A percentile compares a stretch with the other conserved stretches of the same genome.
These are phyloP conservation scores for Gavialis gangeticus DNA, from an alignment of 2,113 vertebrate species.

Conservation along the genomic window DNA sequence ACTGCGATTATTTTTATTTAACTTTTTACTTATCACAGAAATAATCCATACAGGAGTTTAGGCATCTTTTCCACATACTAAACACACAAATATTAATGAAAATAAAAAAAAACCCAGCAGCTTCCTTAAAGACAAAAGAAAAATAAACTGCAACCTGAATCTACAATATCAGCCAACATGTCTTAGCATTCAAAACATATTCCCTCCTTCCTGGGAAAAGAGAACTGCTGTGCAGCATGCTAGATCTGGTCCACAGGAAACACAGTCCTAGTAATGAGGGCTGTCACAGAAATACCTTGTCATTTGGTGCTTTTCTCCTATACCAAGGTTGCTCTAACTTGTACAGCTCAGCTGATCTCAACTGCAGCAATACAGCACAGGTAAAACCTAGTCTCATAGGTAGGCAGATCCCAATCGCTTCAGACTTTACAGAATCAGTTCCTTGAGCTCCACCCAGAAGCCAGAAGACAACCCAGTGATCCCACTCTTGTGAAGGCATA, in stretches of 20 bases:
- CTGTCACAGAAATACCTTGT: background rate
- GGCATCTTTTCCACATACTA: background rate
- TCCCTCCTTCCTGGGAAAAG: background rate
- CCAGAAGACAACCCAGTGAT: background rate
- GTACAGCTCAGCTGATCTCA: background rate
- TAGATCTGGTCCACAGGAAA: background rate
- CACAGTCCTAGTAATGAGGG: background rate
- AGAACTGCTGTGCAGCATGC: background rate
- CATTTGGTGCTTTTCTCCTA: background rate
- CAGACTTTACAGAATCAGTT: background rate
- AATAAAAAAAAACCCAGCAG: background rate
- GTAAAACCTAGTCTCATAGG: background rate
- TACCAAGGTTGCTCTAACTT: background rate
- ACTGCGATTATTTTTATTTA: background rate
- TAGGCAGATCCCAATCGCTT: background rate
- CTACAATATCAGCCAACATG: background rate
- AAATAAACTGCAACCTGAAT: background rate
- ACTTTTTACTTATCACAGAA: background rate
- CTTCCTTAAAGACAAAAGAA: background rate
- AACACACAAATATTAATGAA: background rate
- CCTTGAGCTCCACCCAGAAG: background rate
- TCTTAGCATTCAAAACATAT: background rate
- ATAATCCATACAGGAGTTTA: background rate
- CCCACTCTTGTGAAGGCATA: background rate
- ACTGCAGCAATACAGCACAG: background rate